Percentiles rank a stretch among this genome's conserved stretches.
phyloP scores from a whole-genome alignment of 2,888 invertebrate genomes.

The Idaea straminata region DNA sequence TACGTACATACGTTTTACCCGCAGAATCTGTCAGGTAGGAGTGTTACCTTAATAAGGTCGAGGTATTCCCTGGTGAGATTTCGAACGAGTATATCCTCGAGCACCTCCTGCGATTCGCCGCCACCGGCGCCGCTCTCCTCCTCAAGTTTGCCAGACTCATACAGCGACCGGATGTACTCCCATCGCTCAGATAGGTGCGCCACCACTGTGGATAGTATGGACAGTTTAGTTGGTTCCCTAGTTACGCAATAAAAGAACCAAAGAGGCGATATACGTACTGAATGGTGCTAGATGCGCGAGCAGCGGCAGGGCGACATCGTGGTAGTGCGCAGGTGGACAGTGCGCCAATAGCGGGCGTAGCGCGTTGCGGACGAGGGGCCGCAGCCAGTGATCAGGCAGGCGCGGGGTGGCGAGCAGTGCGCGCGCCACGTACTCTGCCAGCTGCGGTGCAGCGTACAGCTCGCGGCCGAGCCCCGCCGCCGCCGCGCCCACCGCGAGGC shows the following conservation, averaged over 20 bases:
- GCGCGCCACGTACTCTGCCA: slow-evolving; percentile 86
- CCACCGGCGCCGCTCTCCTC: slow-evolving; percentile 81
- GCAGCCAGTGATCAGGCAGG: slow-evolving; percentile 92
- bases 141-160: slow-evolving; percentile 87
- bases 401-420: slow-evolving; percentile 86
- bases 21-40: too few relatives aligned
- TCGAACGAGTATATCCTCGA: slow-evolving; percentile 92
- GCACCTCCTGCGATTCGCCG: slow-evolving; percentile 88
- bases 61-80: slow-evolving; percentile 93
- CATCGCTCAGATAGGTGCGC: slow-evolving; percentile 86
- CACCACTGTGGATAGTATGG: slow-evolving; percentile 76
- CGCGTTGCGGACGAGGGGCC: slow-evolving; percentile 90
- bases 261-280: slow-evolving; percentile 77
- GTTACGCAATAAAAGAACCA: slow-evolving; percentile 2
- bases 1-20: too few relatives aligned
- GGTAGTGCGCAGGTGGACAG: slow-evolving; percentile 91
- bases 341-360: slow-evolving; percentile 91
- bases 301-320: slow-evolving; percentile 87
- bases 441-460: slow-evolving; percentile 88
- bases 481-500: slow-evolving; percentile 81
- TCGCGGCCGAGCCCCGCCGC: slow-evolving; percentile 91
- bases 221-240: background rate
- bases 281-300: slow-evolving; percentile 88
- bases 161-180: slow-evolving; percentile 88
- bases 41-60: slow-evolving; percentile 85